phyloP scores from a whole-genome alignment of 2,113 vertebrate species.

The Zootoca vivipara region DNA sequence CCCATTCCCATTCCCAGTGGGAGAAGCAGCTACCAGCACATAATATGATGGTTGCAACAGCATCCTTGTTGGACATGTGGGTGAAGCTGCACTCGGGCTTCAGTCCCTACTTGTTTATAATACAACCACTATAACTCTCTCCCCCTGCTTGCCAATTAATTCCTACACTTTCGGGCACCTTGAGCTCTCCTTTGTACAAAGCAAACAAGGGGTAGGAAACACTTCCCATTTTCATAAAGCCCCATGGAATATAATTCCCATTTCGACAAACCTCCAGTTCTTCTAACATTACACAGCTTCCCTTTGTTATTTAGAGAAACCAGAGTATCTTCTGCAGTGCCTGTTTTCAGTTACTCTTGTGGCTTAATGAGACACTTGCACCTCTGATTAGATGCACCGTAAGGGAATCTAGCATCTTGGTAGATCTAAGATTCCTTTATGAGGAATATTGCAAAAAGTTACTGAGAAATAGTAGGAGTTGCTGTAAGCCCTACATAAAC shows the following conservation, averaged over 20 bases:
- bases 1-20: no score
- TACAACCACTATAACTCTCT: background rate
- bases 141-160: background rate
- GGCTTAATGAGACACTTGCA: no score
- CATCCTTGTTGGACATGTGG: background rate
- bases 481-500: constrained; percentile 54
- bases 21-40: background rate
- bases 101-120: background rate
- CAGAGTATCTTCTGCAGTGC: no score
- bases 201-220: background rate
- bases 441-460: constrained; percentile 13
- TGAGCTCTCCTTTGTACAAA: background rate
- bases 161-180: background rate
- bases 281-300: background rate
- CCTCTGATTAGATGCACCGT: background rate
- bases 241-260: background rate
- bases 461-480: constrained; percentile 2
- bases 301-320: no score
- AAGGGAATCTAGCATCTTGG: background rate
- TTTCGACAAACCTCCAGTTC: background rate
- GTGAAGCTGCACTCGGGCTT: background rate
- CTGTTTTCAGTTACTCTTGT: no score
- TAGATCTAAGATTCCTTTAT: background rate
- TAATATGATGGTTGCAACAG: background rate
- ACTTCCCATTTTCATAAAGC: background rate